Conservation (phyloP, 2,797 vertebrate species). For the Myoxocephalus aenaeus region DNA sequence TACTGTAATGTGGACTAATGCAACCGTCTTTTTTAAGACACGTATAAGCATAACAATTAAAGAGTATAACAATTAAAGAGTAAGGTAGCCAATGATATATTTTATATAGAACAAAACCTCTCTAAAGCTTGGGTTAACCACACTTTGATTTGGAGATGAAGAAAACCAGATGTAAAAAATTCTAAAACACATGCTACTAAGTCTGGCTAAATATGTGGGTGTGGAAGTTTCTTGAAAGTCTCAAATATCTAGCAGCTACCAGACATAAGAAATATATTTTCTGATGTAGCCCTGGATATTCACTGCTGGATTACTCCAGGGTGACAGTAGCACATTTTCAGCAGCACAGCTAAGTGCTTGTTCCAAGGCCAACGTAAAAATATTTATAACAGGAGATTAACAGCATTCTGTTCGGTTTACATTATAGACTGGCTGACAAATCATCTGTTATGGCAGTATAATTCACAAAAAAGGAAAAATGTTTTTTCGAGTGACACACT, state of each 20-base stretch:
- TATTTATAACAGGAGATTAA: constrained; percentile 39
- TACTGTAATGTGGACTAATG: no score
- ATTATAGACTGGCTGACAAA: constrained; percentile 23
- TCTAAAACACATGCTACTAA: not conserved
- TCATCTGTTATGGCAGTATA: not conserved
- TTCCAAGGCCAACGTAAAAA: not conserved
- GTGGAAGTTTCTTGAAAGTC: not conserved
- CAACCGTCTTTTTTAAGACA: no score
- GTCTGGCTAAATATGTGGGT: not conserved
- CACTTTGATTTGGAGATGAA: no score
- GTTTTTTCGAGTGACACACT: not conserved
- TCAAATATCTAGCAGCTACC: not conserved
- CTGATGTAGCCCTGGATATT: not conserved
- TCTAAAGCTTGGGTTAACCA: no score
- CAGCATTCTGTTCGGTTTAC: constrained; percentile 19
- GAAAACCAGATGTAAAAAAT: no score
- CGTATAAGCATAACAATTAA: no score
- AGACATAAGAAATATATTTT: not conserved
- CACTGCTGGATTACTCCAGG: not conserved
- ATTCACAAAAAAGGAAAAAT: constrained; percentile 16
- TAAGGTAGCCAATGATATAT: no score
- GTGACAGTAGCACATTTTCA: constrained; percentile 2
- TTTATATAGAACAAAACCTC: no score
- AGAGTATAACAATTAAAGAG: no score
- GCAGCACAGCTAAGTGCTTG: not conserved